Conservation (phyloP, 2,797 vertebrate genomes). For the Anolis apletophallus region DNA sequence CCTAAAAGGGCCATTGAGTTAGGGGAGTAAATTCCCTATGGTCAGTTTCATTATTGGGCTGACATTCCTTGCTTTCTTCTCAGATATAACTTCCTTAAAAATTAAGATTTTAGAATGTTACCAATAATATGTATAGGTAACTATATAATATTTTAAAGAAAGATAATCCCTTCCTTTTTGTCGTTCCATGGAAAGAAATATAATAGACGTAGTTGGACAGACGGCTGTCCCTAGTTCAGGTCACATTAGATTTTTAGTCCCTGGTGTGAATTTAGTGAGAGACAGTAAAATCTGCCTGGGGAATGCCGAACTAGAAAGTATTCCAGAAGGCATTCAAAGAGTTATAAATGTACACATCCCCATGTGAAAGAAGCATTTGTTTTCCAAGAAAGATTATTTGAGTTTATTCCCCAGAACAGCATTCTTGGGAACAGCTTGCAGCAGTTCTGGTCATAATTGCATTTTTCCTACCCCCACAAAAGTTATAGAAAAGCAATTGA, state of each 20-base stretch:
- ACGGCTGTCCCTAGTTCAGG: neutral
- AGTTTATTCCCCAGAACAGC: neutral
- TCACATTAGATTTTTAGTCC: neutral
- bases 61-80: neutral
- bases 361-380: constrained; percentile 26
- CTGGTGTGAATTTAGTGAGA: constrained; percentile 11
- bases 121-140: neutral
- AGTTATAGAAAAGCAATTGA: constrained; percentile 21
- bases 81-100: neutral
- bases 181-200: neutral
- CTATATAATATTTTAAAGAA: neutral
- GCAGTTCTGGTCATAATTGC: neutral
- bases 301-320: neutral
- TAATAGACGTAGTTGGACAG: neutral
- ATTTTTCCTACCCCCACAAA: neutral
- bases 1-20: neutral
- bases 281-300: neutral
- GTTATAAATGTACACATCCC: neutral
- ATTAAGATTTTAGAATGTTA: neutral
- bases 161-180: neutral
- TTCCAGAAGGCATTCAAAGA: constrained; percentile 12
- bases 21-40: neutral
- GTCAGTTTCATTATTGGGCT: no score
- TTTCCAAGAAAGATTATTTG: neutral
- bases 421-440: constrained; percentile 25